Percentiles rank a stretch among this genome's conserved stretches.
These are phyloP conservation scores for Drosophila pseudoananassae DNA, from an alignment of 1,140 invertebrate species.

Conservation along the genomic window DNA sequence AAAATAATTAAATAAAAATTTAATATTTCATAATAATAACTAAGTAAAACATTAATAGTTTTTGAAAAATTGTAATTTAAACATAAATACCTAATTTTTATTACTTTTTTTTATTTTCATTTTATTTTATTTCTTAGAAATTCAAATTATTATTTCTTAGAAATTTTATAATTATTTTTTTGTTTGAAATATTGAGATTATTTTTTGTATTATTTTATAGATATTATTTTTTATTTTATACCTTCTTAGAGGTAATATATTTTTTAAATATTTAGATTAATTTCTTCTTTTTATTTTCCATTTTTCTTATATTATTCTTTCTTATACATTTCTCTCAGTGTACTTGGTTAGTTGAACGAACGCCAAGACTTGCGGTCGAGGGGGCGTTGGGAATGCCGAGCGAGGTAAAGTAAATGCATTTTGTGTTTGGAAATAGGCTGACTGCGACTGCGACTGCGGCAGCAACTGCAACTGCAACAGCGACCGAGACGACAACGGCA, in stretches of 20 bases:
- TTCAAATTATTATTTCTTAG: too few species aligned
- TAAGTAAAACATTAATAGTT: too few species aligned
- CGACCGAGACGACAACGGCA: slow-evolving; percentile 21
- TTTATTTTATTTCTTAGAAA: too few species aligned
- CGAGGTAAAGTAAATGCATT: slow-evolving; percentile 59
- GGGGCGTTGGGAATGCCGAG: slow-evolving; percentile 59
- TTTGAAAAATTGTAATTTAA: too few species aligned
- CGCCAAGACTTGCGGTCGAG: slow-evolving; percentile 39
- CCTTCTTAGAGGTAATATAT: too few species aligned
- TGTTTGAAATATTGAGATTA: too few species aligned
- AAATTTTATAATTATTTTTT: too few species aligned
- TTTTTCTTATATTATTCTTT: not conserved
- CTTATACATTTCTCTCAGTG: not conserved
- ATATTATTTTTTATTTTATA: too few species aligned
- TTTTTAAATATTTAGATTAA: not conserved
- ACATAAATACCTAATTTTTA: too few species aligned
- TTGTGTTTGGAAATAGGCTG: slow-evolving; percentile 68
- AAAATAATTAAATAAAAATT: not conserved
- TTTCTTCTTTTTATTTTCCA: not conserved
- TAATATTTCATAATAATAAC: too few species aligned
- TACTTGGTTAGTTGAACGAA: slow-evolving; percentile 54
- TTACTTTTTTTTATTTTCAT: too few species aligned
- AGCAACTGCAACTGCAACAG: slow-evolving; percentile 25
- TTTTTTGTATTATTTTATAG: too few species aligned
- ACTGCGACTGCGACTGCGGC: slow-evolving; percentile 29